phyloP scores from a whole-genome alignment of 2,797 vertebrate species.

The Pseudochirops cupreus region DNA sequence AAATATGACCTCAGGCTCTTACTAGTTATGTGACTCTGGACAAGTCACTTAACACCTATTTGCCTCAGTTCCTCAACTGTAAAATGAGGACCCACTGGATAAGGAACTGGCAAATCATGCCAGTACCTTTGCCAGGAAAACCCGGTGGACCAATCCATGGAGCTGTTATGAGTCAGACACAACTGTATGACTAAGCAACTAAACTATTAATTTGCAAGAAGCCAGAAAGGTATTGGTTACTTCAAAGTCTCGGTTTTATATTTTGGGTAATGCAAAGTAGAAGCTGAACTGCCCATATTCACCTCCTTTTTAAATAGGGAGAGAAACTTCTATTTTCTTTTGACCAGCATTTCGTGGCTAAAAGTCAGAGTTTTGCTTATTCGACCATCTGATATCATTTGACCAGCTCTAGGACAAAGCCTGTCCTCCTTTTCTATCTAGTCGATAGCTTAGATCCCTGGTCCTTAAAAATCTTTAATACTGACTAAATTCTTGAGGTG shows the following conservation, averaged over 20 bases:
- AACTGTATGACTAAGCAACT: not conserved
- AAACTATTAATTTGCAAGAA: not conserved
- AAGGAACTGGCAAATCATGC: not conserved
- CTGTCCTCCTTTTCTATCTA: constrained; percentile 81
- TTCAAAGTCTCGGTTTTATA: constrained; percentile 25
- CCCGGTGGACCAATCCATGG: not conserved
- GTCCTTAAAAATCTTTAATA: constrained; percentile 70
- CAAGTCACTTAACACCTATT: not conserved
- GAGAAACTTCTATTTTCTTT: constrained; percentile 72
- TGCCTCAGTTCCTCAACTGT: not conserved
- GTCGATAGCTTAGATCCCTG: constrained; percentile 72
- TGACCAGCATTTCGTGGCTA: constrained; percentile 78
- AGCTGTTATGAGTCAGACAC: not conserved
- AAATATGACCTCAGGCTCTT: not conserved
- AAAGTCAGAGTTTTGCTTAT: constrained; percentile 75
- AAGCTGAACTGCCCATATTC: constrained; percentile 62
- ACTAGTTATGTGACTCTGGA: not conserved
- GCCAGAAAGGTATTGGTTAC: not conserved
- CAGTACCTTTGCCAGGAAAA: not conserved
- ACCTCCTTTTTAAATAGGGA: constrained; percentile 71
- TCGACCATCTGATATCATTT: constrained; percentile 84
- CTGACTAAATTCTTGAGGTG: constrained; percentile 75
- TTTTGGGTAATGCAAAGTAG: constrained; percentile 62
- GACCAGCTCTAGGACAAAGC: constrained; percentile 84
- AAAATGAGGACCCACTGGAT: not conserved